Evolutionary conservation across 2,888 invertebrate species (phyloP), one percentile per base, ranked within the genome.

Genomic region (Agapostemon virescens): DNA sequence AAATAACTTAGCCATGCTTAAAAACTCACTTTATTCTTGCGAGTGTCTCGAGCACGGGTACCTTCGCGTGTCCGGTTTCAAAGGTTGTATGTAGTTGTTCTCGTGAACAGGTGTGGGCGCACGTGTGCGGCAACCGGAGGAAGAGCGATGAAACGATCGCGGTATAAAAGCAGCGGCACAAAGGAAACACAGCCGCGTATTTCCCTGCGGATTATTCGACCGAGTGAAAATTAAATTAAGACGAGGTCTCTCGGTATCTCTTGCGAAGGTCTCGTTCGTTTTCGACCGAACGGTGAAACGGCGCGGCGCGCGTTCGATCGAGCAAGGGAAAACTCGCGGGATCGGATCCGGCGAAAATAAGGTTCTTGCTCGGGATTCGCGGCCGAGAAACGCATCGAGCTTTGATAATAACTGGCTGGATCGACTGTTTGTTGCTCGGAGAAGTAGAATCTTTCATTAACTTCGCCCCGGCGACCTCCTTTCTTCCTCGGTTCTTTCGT

Each of bases 171-270:
- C 26, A 74, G 36, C n/a, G 30, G 0, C 26, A 26, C 42, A 40
- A 70, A 58, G 49, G 23, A 69, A 49, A 33, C 30, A 49, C 15
- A n/a, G 23, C 11, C 49, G 55, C 36, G 40, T 72, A 85, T 85
- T 85, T 80, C 80, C 82, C 82, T 49, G 69, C 20, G 82, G 80
- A 86, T 82, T 72, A 63, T 71, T 17, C 73, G 67, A 30, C 9
- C 69, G 45, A 72, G 66, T 69, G 75, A 68, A 79, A 85, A 85
- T 85, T 81, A 79, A 83, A 83, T 87, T 82, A 82, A 85, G 75
- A 83, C 26, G 15, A 15, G 55, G 15, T 55, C 26, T 7, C 55
- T 5, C 55, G 26, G 26, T 26, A 26, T 26, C 7, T 26, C 55
- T 55, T 11, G n/a, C 15, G 15, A 26, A 6, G 26, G 26, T 55